Percentiles rank a stretch among this genome's conserved stretches.
Conservation (phyloP, 1,140 invertebrate genomes). For the Saxidomus purpurata region DNA sequence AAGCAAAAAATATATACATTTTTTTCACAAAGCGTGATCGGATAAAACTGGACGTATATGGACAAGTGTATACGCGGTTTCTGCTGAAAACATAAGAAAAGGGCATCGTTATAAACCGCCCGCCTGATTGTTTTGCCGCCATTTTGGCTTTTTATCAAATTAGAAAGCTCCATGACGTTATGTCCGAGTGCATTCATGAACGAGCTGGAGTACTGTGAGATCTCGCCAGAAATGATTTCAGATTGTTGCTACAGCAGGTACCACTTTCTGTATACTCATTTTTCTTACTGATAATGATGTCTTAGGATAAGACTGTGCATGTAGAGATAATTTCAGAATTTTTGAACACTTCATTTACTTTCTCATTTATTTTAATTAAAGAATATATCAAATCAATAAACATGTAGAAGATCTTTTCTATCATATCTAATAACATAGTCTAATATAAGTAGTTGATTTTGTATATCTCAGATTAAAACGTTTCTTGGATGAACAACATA, state of each 20-base stretch:
- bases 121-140: conserved; percentile 67
- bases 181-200: conserved; percentile 73
- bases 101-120: conserved; percentile 34
- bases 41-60: neutral
- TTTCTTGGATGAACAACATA: neutral
- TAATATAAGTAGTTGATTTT: too few species aligned
- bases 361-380: too few species aligned
- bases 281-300: too few species aligned
- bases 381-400: too few species aligned
- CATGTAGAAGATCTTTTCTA: too few species aligned
- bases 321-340: too few species aligned
- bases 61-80: neutral
- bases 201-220: conserved; percentile 80
- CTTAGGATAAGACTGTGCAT: too few species aligned
- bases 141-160: conserved; percentile 75
- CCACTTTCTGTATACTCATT: too few species aligned
- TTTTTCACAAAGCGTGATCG: neutral
- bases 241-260: conserved; percentile 77
- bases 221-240: conserved; percentile 68
- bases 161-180: conserved; percentile 70
- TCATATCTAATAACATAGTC: too few species aligned
- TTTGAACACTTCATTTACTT: too few species aligned
- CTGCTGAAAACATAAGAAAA: neutral
- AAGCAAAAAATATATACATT: too few species aligned
- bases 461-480: neutral